phyloP scores from a whole-genome alignment of 2,888 invertebrate species.

The Encarsia formosa region DNA sequence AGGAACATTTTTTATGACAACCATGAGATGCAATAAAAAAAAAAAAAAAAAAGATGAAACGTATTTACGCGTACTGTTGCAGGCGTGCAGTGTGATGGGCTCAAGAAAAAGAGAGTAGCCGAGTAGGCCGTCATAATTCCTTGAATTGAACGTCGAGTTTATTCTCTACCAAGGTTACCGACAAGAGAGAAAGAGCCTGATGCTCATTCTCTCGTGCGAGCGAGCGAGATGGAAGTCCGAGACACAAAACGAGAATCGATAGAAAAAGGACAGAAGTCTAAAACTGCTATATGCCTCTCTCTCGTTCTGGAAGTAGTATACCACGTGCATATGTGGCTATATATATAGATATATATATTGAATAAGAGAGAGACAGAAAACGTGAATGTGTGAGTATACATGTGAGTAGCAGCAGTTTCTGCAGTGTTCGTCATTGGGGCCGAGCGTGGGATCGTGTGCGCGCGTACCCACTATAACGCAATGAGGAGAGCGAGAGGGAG shows the following conservation, averaged over 20 bases:
- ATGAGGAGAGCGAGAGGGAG: conserved; percentile 6
- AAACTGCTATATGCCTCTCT: background rate
- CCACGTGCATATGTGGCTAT: background rate
- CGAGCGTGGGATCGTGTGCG: conserved; percentile 25
- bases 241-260: conserved; percentile 22
- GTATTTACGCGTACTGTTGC: conserved; percentile 5
- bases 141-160: conserved; percentile 50
- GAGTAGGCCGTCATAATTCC: conserved; percentile 51
- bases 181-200: conserved; percentile 28
- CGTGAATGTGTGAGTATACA: conserved; percentile 9
- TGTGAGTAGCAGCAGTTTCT: conserved; percentile 18
- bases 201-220: conserved; percentile 2
- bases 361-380: conserved; percentile 2
- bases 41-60: background rate
- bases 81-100: conserved; percentile 24
- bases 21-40: no score
- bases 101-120: conserved; percentile 41
- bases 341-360: conserved; percentile 12
- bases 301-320: background rate
- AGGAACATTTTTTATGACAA: no score
- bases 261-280: conserved; percentile 18
- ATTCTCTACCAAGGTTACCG: conserved; percentile 50
- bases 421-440: conserved; percentile 21
- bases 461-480: conserved; percentile 14
- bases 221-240: background rate